These are phyloP conservation scores for Pituophis catenifer DNA, from an alignment of 2,113 vertebrate species.

Conservation along the genomic window DNA sequence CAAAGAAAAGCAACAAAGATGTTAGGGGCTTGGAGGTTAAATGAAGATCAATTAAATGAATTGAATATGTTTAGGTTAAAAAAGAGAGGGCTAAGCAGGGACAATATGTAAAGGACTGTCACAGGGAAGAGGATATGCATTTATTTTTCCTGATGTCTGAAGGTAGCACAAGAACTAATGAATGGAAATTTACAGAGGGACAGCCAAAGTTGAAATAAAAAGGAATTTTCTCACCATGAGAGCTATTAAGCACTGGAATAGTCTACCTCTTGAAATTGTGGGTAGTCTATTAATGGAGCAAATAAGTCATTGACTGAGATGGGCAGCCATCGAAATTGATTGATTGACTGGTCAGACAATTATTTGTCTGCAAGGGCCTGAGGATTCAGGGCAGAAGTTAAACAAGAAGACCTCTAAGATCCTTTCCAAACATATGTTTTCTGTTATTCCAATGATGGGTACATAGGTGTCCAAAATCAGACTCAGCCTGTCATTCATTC, in stretches of 20 bases:
- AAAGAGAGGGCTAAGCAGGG: not conserved
- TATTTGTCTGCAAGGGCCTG: not conserved
- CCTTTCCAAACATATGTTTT: not conserved
- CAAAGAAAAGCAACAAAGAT: not conserved
- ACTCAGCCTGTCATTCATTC: not conserved
- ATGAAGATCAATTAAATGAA: not conserved
- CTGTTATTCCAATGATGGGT: not conserved
- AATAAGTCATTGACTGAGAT: not conserved
- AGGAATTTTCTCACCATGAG: not conserved
- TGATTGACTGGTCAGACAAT: not conserved
- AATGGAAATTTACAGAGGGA: not conserved
- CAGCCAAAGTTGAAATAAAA: not conserved
- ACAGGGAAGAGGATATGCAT: not conserved
- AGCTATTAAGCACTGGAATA: not conserved
- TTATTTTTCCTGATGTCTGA: not conserved
- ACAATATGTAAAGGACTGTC: not conserved
- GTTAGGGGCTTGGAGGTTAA: not conserved
- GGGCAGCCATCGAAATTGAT: not conserved
- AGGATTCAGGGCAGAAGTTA: not conserved
- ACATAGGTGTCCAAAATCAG: not conserved
- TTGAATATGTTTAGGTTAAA: not conserved
- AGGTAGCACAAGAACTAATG: not conserved
- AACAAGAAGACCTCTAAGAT: not conserved
- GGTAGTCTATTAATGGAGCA: not conserved
- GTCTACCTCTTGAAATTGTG: not conserved